Base-by-base conservation (phyloP, 2,113 vertebrate genomes). In the Morone saxatilis region DNA sequence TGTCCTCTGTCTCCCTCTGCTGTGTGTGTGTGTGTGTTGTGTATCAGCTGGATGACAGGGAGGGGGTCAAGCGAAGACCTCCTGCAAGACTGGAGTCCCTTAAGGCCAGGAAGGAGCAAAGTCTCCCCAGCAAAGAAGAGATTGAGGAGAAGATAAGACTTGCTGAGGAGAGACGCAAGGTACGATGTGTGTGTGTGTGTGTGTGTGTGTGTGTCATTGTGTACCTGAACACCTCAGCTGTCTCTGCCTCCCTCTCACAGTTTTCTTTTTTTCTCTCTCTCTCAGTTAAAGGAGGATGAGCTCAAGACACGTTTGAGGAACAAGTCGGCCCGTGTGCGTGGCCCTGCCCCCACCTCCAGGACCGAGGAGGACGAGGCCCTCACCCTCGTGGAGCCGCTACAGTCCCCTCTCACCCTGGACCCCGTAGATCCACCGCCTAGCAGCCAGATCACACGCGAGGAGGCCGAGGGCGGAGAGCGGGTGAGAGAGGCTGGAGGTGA, bases 41-140 rank as follows among this genome's bases (percentile, higher is more conserved):
- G 51, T 51, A 3, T 56, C 73, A 96, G 95, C 75, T 96, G 84
- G 85, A 91, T 5, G 84, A 89, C 1, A 12, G 36, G 10, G 91
- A 78, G 5, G 78, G 43, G 13, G 86, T 91, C 2, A 65, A 50
- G 11, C 94, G 90, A 82, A 96, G 95, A 38, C 95, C 93, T 43
- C 95, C 96, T 47, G 88, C 92, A 57, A 96, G 93, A 74, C 94
- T 98, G 53, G 93, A 97, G 93, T 96, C 97, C 50, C 95, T 96
- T 40, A 95, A 89, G 47, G 72, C 88, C 71, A 92, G 73, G 72
- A 96, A 89, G 56, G 79, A 89, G 77, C 83, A 85, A 19, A 87
- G 74, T 7, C 85, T 88, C 72, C 93, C 93, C 87, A 95, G 88
- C 68, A 87, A 51, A 73, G 95, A 96, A 56, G 91, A 95, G 75